Evolutionary conservation across 2,797 vertebrate species (phyloP).

Genomic region (Decapterus maruadsi): DNA sequence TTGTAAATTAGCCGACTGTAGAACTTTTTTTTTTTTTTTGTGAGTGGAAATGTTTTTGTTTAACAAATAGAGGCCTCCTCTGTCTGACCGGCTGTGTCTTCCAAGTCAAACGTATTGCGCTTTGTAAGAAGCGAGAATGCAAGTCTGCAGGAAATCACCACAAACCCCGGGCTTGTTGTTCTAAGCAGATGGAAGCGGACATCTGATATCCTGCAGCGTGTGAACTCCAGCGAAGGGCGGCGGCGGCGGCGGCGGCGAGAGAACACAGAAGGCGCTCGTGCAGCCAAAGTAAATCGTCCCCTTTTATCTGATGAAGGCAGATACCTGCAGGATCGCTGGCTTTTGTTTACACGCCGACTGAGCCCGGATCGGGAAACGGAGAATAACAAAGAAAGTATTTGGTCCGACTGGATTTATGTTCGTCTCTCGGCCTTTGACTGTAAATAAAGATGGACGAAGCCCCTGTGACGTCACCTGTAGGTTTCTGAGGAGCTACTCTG

Average conservation of each 20-base stretch:
- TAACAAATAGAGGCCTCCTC: background rate
- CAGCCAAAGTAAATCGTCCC: slow-evolving; percentile 9
- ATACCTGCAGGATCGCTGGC: background rate
- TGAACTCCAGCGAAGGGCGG: slow-evolving; percentile 39
- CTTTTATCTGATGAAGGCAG: background rate
- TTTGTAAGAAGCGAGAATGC: slow-evolving; percentile 29
- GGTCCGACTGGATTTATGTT: no score
- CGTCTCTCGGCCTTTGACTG: no score
- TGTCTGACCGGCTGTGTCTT: background rate
- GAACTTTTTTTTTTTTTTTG: background rate
- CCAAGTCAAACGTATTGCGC: slow-evolving; percentile 2
- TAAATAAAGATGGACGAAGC: no score
- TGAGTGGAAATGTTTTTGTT: background rate
- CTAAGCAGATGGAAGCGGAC: slow-evolving; percentile 57
- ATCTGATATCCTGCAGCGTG: slow-evolving; percentile 55
- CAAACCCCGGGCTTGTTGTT: slow-evolving; percentile 44
- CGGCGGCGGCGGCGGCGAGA: slow-evolving; percentile 13
- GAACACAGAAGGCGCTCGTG: background rate
- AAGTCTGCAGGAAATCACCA: slow-evolving; percentile 42
- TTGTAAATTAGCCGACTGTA: background rate
- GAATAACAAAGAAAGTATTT: no score
- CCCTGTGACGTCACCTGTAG: no score
- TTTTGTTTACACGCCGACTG: background rate
- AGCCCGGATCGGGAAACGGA: no score
- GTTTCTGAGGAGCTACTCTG: no score